phyloP scores from a whole-genome alignment of 2,888 invertebrate genomes.

The Mongoloraphidia duomilia region DNA sequence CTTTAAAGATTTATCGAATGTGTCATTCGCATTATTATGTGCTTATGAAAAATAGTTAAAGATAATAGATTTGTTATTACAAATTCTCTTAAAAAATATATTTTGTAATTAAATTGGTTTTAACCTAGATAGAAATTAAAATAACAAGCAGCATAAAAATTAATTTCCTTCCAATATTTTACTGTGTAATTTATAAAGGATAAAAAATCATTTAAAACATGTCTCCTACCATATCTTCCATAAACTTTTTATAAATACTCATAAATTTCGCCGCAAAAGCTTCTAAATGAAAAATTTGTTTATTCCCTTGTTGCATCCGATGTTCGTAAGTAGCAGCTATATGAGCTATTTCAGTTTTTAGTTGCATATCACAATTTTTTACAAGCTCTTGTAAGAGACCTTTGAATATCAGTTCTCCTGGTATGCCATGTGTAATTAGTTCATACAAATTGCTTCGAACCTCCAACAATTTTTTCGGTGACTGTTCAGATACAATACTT shows the following conservation, averaged over 20 bases:
- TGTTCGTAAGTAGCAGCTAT: constrained; percentile 87
- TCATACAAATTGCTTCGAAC: constrained; percentile 85
- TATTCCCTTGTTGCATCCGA: constrained; percentile 80
- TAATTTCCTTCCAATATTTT: constrained; percentile 1
- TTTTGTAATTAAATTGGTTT: no score
- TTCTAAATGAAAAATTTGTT: constrained; percentile 92
- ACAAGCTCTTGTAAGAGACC: constrained; percentile 72
- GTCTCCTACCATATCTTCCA: constrained; percentile 54
- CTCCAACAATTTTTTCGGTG: constrained; percentile 67
- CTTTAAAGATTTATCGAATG: no score
- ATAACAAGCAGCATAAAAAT: background rate
- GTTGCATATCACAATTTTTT: constrained; percentile 75
- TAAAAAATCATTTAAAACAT: constrained; percentile 27
- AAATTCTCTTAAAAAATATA: no score
- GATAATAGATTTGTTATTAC: no score
- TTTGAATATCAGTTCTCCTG: constrained; percentile 81
- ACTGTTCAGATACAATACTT: constrained; percentile 76
- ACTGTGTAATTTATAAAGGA: background rate
- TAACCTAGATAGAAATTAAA: background rate
- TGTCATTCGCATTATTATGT: no score
- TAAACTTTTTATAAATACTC: constrained; percentile 80
- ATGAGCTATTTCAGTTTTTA: constrained; percentile 74
- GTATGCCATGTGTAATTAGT: constrained; percentile 84
- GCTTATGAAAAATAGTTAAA: no score
- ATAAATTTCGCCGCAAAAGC: constrained; percentile 95